Evolutionary conservation across 2,113 vertebrate genomes (phyloP).

Genomic region (Cyanoliseus patagonus): DNA sequence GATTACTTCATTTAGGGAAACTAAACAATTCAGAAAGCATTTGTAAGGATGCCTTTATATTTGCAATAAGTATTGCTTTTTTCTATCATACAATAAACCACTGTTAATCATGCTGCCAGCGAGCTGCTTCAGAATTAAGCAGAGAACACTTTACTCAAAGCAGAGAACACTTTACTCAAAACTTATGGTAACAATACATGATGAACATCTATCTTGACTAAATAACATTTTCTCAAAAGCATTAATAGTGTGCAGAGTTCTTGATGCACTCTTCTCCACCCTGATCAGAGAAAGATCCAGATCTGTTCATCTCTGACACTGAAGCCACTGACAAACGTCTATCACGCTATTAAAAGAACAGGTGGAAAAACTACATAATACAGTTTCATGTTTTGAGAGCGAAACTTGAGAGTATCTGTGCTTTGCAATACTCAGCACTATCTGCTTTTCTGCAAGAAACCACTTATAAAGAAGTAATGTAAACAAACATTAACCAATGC

Average conservation of each 20-base stretch:
- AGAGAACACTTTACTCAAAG: neutral
- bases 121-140: neutral
- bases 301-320: neutral
- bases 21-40: neutral
- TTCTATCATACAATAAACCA: neutral
- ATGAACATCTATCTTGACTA: neutral
- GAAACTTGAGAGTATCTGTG: neutral
- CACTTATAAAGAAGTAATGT: neutral
- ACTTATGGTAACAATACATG: neutral
- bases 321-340: neutral
- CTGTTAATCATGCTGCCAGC: neutral
- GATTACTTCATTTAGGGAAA: neutral
- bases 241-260: neutral
- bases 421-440: neutral
- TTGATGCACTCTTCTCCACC: neutral
- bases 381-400: neutral
- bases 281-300: neutral
- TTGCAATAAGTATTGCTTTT: neutral
- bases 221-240: neutral
- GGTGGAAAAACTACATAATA: neutral
- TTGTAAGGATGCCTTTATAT: neutral
- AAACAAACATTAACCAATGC: neutral
- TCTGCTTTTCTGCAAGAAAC: neutral
- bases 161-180: neutral
- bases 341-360: neutral